These are phyloP conservation scores for Sebastes cheni DNA, from an alignment of 2,797 vertebrate species.

Conservation along the genomic window DNA sequence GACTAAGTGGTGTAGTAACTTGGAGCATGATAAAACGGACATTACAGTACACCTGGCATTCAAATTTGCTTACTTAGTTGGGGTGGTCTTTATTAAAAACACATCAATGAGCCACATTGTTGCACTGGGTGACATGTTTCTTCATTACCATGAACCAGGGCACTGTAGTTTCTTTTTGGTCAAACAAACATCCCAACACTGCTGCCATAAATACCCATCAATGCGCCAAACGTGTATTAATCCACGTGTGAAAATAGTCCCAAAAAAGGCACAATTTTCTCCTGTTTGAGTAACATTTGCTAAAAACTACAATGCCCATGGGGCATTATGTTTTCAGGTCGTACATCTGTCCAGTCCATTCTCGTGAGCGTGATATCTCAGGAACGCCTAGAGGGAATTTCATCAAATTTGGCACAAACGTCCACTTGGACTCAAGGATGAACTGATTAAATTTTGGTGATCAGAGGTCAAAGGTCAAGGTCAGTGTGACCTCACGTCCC, in stretches of 20 bases:
- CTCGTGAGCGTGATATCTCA: too few relatives aligned
- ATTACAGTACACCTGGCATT: neutral
- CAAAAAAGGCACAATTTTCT: neutral
- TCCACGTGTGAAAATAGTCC: neutral
- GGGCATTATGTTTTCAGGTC: too few relatives aligned
- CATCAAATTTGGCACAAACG: too few relatives aligned
- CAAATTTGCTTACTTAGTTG: neutral
- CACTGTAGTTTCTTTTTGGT: neutral
- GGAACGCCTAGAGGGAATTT: rapidly evolving
- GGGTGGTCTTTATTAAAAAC: neutral
- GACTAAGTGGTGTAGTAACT: neutral
- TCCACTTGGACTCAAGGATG: too few relatives aligned
- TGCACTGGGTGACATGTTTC: neutral
- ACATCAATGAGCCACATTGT: too few relatives aligned
- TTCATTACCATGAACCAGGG: neutral
- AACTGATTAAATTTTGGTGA: too few relatives aligned
- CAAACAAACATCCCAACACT: neutral
- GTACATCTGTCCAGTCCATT: too few relatives aligned
- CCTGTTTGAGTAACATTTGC: neutral
- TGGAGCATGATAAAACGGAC: neutral
- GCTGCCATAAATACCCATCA: neutral
- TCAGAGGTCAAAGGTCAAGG: too few relatives aligned
- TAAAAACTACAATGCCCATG: neutral
- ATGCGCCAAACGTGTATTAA: neutral
- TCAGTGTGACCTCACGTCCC: too few relatives aligned